Percentiles rank a stretch among this genome's conserved stretches.
phyloP scores from a whole-genome alignment of 2,888 invertebrate genomes.

The Erpobdella octoculata region DNA sequence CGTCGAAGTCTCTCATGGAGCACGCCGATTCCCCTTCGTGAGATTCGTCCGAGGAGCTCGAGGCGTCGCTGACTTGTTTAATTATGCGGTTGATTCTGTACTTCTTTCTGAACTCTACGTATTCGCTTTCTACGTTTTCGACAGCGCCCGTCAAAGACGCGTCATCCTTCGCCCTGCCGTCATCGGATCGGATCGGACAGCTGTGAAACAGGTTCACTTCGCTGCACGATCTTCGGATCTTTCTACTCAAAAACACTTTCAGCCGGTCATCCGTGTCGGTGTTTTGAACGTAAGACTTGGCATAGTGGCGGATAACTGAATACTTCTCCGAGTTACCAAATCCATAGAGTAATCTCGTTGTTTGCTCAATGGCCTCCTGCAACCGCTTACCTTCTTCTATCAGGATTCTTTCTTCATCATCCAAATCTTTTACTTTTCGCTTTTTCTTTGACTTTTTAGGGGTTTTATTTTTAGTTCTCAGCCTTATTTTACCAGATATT shows the following conservation, averaged over 20 bases:
- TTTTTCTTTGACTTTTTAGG: no score
- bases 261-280: background rate
- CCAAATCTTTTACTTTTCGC: no score
- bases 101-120: background rate
- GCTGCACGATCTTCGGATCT: background rate
- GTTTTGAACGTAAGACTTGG: background rate
- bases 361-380: slow-evolving; percentile 5
- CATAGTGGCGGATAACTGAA: background rate
- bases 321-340: background rate
- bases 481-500: no score
- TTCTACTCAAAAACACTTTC: slow-evolving; percentile 10
- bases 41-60: no score
- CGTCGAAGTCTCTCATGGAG: no score
- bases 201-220: background rate
- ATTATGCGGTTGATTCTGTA: background rate
- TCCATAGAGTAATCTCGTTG: background rate
- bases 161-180: background rate
- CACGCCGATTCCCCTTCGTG: no score
- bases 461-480: no score
- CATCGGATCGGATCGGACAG: background rate
- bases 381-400: background rate
- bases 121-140: background rate
- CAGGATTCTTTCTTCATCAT: background rate
- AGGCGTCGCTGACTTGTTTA: no score
- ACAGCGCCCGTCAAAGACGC: background rate